Percentiles rank a stretch among this genome's conserved stretches.
Evolutionary conservation across 2,888 invertebrate genomes (phyloP).

Genomic region (Alloplasta piceator): DNA sequence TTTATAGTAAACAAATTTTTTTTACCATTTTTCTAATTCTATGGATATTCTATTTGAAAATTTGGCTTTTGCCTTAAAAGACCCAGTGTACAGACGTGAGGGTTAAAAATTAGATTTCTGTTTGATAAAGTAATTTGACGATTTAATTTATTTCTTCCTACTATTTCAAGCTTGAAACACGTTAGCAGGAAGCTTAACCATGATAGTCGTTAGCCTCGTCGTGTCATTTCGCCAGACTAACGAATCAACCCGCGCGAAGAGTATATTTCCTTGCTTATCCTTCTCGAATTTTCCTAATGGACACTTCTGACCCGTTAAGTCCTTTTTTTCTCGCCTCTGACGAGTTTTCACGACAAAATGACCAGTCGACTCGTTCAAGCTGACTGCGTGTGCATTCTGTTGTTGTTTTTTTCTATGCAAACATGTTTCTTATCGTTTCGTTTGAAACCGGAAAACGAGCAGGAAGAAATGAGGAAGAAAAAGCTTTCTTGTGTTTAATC

Average conservation of each 20-base stretch:
- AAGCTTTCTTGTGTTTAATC: no score
- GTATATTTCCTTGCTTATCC: not conserved
- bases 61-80: no score
- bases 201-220: not conserved
- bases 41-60: no score
- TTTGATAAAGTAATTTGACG: no score
- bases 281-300: slow-evolving; percentile 9
- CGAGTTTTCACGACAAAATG: slow-evolving; percentile 22
- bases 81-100: no score
- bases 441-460: slow-evolving; percentile 20
- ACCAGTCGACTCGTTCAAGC: slow-evolving; percentile 6
- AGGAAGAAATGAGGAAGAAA: not conserved
- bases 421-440: slow-evolving; percentile 41
- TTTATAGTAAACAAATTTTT: no score
- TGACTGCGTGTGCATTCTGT: not conserved
- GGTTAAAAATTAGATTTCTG: no score
- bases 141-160: not conserved
- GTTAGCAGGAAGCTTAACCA: slow-evolving; percentile 27
- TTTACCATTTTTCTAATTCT: no score
- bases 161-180: slow-evolving; percentile 10
- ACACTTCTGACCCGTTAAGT: not conserved
- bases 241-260: not conserved
- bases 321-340: not conserved
- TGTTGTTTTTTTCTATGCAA: not conserved
- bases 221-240: slow-evolving; percentile 4